Conservation (phyloP, 2,113 vertebrate genomes). For the Agapornis roseicollis region DNA sequence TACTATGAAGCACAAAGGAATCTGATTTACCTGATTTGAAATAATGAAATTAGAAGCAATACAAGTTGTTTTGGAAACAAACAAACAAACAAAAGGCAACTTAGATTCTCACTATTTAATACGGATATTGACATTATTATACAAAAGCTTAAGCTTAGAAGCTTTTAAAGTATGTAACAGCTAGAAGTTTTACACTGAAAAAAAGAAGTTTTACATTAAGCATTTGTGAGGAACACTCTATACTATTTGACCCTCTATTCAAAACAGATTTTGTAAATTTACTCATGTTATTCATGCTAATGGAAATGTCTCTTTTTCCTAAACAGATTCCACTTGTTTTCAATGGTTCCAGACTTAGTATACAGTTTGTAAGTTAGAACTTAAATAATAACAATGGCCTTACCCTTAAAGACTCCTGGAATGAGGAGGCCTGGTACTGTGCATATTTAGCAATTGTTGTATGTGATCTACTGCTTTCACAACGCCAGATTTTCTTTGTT, state of each 20-base stretch:
- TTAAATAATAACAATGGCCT: slow-evolving; percentile 42
- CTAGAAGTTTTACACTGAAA: background rate
- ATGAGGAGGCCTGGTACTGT: slow-evolving; percentile 97
- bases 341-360: background rate
- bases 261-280: background rate
- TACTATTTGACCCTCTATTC: background rate
- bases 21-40: background rate
- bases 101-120: background rate
- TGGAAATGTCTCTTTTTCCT: background rate
- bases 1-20: background rate
- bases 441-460: slow-evolving; percentile 97
- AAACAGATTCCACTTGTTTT: background rate
- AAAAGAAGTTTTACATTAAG: background rate
- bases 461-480: slow-evolving; percentile 95
- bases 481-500: slow-evolving; percentile 95
- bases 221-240: background rate
- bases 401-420: slow-evolving; percentile 97
- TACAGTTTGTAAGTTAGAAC: background rate
- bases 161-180: background rate
- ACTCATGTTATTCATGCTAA: background rate
- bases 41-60: background rate
- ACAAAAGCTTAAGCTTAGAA: background rate
- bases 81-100: background rate
- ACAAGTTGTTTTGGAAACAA: background rate
- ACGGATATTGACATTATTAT: background rate